These are phyloP conservation scores for Chymomyza costata DNA, from an alignment of 1,140 invertebrate genomes.

Conservation along the genomic window DNA sequence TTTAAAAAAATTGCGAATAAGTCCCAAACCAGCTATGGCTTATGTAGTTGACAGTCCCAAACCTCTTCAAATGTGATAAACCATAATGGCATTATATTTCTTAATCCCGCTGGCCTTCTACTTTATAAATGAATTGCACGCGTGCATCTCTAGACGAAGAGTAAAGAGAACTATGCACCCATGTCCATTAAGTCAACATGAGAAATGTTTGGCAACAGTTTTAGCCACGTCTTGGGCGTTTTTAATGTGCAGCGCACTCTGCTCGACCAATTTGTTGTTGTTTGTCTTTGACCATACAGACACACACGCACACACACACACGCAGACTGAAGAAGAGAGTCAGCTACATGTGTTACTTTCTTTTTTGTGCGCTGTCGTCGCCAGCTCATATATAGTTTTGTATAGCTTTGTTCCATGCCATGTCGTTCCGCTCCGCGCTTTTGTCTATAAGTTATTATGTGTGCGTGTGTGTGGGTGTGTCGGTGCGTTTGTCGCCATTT, in stretches of 20 bases:
- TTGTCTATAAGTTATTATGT: not conserved
- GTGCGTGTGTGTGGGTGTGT: slow-evolving; percentile 8
- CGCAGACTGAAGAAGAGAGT: slow-evolving; percentile 6
- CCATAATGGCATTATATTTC: too few relatives aligned
- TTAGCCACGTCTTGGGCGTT: too few relatives aligned
- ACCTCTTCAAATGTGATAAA: too few relatives aligned
- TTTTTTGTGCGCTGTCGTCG: slow-evolving; percentile 42
- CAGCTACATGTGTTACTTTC: slow-evolving; percentile 44
- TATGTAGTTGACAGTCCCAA: too few relatives aligned
- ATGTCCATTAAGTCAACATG: slow-evolving; percentile 48
- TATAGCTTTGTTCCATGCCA: slow-evolving; percentile 43
- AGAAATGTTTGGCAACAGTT: slow-evolving; percentile 2
- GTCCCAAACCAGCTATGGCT: too few relatives aligned
- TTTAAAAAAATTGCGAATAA: too few relatives aligned
- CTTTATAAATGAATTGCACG: too few relatives aligned
- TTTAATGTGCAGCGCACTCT: too few relatives aligned
- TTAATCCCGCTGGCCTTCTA: too few relatives aligned
- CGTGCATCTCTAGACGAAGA: too few relatives aligned
- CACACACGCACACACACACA: slow-evolving; percentile 12
- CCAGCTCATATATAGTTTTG: slow-evolving; percentile 39
- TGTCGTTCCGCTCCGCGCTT: too few relatives aligned
- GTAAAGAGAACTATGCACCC: too few relatives aligned
- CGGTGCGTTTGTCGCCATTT: slow-evolving; percentile 54
- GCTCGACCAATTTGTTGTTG: slow-evolving; percentile 28
- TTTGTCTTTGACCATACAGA: slow-evolving; percentile 6